phyloP scores from a whole-genome alignment of 2,888 invertebrate genomes.

The Macropis europaea region DNA sequence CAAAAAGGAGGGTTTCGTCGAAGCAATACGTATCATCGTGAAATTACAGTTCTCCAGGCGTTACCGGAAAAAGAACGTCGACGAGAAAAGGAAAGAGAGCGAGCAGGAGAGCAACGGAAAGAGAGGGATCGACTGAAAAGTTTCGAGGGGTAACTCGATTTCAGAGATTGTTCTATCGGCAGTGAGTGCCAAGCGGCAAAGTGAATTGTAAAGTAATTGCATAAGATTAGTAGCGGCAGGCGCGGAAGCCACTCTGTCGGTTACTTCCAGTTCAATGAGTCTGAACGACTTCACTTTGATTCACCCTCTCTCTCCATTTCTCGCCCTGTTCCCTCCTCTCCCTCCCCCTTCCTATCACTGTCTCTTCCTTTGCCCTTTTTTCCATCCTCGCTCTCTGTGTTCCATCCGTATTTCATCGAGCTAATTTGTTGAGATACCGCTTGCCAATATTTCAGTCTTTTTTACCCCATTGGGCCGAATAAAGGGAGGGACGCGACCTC shows the following conservation, averaged over 20 bases:
- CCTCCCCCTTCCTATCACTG: constrained; percentile 16
- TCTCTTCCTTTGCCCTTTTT: constrained; percentile 57
- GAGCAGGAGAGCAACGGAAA: background rate
- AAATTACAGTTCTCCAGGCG: constrained; percentile 35
- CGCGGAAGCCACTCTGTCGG: constrained; percentile 78
- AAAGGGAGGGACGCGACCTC: constrained; percentile 69
- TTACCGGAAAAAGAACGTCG: constrained; percentile 45
- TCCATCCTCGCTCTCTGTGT: constrained; percentile 55
- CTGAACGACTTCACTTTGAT: constrained; percentile 79
- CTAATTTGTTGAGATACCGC: constrained; percentile 80
- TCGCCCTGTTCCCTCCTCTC: constrained; percentile 9
- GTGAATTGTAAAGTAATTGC: constrained; percentile 80
- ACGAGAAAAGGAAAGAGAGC: constrained; percentile 9
- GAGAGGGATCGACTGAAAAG: constrained; percentile 47
- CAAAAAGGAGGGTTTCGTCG: constrained; percentile 24
- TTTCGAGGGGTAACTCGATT: constrained; percentile 74
- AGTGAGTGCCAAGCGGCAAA: constrained; percentile 76
- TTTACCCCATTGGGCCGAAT: constrained; percentile 73
- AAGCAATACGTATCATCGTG: constrained; percentile 40
- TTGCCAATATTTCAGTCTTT: constrained; percentile 79
- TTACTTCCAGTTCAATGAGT: constrained; percentile 79
- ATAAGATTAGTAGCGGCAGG: constrained; percentile 78
- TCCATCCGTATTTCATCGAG: constrained; percentile 77
- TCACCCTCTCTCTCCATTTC: constrained; percentile 64
- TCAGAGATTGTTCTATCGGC: constrained; percentile 75